Evolutionary conservation across 2,113 vertebrate species (phyloP).

Genomic region (Phrynosoma platyrhinos): DNA sequence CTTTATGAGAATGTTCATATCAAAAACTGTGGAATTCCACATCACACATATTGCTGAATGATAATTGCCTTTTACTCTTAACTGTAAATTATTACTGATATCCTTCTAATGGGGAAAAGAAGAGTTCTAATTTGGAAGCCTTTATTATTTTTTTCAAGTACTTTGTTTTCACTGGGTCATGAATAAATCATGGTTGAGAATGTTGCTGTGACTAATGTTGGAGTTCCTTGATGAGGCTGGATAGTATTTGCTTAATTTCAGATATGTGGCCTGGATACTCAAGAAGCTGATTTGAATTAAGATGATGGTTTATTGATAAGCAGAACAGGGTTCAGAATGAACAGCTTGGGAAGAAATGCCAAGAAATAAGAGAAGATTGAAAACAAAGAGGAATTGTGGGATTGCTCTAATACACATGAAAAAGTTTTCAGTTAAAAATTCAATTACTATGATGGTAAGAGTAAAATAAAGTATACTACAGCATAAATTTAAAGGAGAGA

Average conservation of each 20-base stretch:
- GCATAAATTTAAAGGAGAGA: background rate
- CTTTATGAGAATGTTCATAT: conserved; percentile 15
- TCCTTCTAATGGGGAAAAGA: background rate
- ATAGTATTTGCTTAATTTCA: conserved; percentile 23
- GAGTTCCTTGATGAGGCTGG: background rate
- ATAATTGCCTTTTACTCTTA: conserved; percentile 10
- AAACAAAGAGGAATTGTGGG: conserved; percentile 46
- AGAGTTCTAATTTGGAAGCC: background rate
- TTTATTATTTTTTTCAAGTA: background rate
- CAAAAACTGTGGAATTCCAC: conserved; percentile 3
- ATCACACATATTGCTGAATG: background rate
- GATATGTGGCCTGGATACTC: conserved; percentile 31
- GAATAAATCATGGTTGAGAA: conserved; percentile 19
- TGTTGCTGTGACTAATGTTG: background rate
- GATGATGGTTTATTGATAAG: conserved; percentile 30
- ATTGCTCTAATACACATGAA: conserved; percentile 44
- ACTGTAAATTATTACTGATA: conserved; percentile 10
- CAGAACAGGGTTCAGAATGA: conserved; percentile 19
- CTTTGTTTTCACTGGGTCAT: conserved; percentile 6
- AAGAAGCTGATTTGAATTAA: conserved; percentile 52
- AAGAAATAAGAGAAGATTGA: conserved; percentile 49
- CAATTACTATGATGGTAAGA: conserved; percentile 5
- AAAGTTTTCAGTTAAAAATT: background rate
- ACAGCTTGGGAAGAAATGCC: conserved; percentile 36
- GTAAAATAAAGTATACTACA: background rate